Base-by-base conservation (phyloP, 2,113 vertebrate species). In the Orycteropus afer region DNA sequence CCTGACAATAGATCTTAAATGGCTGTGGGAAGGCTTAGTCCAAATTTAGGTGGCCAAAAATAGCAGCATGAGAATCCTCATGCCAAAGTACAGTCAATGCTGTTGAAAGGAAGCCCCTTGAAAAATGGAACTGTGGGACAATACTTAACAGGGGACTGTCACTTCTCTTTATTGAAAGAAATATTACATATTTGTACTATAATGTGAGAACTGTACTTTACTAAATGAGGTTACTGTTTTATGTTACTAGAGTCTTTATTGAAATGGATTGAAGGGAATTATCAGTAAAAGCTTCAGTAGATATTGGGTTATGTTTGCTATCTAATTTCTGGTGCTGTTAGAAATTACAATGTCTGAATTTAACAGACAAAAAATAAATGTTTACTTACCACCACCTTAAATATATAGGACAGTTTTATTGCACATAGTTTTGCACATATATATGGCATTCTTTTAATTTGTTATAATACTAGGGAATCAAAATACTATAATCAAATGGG, bases 281-380 rank as follows among this genome's bases (percentile, higher is more conserved):
- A 59, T 76, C 23, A 78, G 14, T 84, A 92, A 67, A 47, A 57
- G 1, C 15, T 83, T 9, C 65, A 86, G 25, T 71, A 90, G n/a
- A 95, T 15, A 71, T 0, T 34, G 1, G 10, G 67, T 63, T 84
- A 29, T 0, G 0, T 81, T 94, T 91, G 4, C 0, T 87, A 51
- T 51, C 2, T 93, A 79, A 78, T 55, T 91, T 83, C 20, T 37
- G 11, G 83, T 96, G 81, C 3, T 83, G 53, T 53, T 83, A 87
- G 29, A 67, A 89, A 4, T 32, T 84, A 80, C 12, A 12, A 91
- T 55, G 0, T 71, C 1, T 92, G 14, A 29, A 90, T 87, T 96
- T 96, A 90, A 5, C 32, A 93, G 12, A 95, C 63, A 47, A 90
- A 79, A 67, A 94, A 13, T 90, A 87, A 84, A 92, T 59, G 2